phyloP scores from a whole-genome alignment of 2,797 vertebrate genomes.

The Pyrocephalus nanus region DNA sequence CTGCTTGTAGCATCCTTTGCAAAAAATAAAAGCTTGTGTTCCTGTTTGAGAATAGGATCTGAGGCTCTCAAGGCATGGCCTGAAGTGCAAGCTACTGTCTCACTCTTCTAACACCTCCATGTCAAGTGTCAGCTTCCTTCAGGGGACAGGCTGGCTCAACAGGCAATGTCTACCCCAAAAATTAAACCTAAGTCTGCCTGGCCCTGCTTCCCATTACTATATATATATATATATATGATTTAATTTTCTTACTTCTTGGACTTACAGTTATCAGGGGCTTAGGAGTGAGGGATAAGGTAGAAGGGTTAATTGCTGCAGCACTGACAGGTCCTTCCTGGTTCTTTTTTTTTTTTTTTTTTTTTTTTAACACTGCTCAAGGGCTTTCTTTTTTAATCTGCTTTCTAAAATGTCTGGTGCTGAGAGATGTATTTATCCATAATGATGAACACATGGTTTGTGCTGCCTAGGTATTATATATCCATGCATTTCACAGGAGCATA shows the following conservation, averaged over 20 bases:
- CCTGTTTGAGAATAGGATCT: not conserved
- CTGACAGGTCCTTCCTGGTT: not conserved
- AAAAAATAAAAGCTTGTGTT: not conserved
- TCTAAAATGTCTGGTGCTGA: conserved; percentile 37
- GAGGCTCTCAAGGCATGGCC: not conserved
- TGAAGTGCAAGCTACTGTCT: not conserved
- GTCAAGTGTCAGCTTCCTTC: not conserved
- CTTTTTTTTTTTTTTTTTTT: not conserved
- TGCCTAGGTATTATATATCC: conserved; percentile 22
- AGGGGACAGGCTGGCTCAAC: not conserved
- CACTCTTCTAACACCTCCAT: not conserved
- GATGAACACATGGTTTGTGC: conserved; percentile 29
- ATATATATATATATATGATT: too few relatives aligned
- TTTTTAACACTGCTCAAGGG: not conserved
- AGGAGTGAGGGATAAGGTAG: not conserved
- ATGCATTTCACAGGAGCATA: not conserved
- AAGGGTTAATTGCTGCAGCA: conserved; percentile 3
- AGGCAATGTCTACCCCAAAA: not conserved
- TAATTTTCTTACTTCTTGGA: not conserved
- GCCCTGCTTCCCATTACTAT: not conserved
- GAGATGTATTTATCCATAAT: conserved; percentile 29
- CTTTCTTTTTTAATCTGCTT: conserved; percentile 18
- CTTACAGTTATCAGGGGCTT: not conserved
- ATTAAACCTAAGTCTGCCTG: not conserved
- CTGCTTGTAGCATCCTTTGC: not conserved